A percentile compares a stretch with the other conserved stretches of the same genome.
Evolutionary conservation across 2,797 vertebrate genomes (phyloP).

Genomic region (Valencia hispanica): DNA sequence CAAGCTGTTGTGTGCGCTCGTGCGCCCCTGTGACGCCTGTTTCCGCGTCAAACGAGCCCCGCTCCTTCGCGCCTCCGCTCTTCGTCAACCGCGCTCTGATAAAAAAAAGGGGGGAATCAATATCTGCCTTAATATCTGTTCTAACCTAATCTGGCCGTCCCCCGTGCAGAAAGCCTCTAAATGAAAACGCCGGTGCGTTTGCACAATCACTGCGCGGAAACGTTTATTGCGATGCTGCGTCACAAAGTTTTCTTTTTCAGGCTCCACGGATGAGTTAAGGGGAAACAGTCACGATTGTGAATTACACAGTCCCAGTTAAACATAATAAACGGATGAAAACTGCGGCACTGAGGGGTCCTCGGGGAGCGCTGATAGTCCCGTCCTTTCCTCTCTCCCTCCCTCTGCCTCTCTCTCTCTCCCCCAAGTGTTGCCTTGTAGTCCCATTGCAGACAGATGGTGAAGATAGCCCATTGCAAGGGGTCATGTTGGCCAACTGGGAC

Average conservation of each 20-base stretch:
- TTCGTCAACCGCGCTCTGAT: conserved; percentile 45
- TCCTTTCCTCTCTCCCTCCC: neutral
- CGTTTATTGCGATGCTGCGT: conserved; percentile 44
- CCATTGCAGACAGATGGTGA: conserved; percentile 73
- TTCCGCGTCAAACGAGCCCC: conserved; percentile 61
- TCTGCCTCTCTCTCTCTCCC: conserved; percentile 27
- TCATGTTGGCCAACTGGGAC: conserved; percentile 58
- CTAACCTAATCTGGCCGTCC: conserved; percentile 25
- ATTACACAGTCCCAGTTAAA: conserved; percentile 72
- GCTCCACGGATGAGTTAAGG: conserved; percentile 52
- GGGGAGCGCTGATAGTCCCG: conserved; percentile 46
- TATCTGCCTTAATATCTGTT: conserved; percentile 42
- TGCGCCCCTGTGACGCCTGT: conserved; percentile 48
- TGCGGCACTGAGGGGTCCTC: conserved; percentile 59
- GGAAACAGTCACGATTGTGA: conserved; percentile 42
- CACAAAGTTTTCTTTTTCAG: conserved; percentile 43
- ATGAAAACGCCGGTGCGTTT: conserved; percentile 31
- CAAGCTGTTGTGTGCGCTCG: neutral
- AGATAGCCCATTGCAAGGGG: conserved; percentile 58
- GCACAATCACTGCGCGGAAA: conserved; percentile 32
- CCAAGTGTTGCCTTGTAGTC: conserved; percentile 65
- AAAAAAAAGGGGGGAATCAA: conserved; percentile 45
- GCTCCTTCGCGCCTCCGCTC: conserved; percentile 46
- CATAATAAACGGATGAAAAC: conserved; percentile 73
- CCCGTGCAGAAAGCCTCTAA: conserved; percentile 12